Evolutionary conservation across 2,113 vertebrate genomes (phyloP).

Genomic region (Misgurnus mizolepis): DNA sequence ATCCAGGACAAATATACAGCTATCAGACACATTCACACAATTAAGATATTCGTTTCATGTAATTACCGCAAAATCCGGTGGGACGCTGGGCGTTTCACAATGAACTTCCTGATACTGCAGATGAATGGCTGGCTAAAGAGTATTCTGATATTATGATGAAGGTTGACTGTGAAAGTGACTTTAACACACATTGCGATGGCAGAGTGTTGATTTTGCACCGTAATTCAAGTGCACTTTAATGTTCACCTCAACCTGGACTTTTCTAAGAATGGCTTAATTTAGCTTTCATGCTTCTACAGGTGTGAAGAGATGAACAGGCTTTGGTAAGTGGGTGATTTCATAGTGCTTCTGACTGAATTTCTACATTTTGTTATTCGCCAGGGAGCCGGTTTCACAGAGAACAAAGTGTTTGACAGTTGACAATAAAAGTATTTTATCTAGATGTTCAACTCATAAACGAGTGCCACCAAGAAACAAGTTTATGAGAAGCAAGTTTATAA

Average conservation of each 20-base stretch:
- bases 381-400: background rate
- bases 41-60: constrained; percentile 77
- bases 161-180: constrained; percentile 38
- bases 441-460: background rate
- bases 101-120: constrained; percentile 71
- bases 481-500: background rate
- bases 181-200: constrained; percentile 28
- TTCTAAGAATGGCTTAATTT: background rate
- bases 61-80: constrained; percentile 72
- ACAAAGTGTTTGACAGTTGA: background rate
- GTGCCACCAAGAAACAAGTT: background rate
- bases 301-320: background rate
- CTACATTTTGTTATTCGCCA: background rate
- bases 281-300: background rate
- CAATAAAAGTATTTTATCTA: constrained; percentile 16
- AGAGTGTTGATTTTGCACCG: background rate
- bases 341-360: background rate
- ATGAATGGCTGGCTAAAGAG: constrained; percentile 60
- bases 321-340: background rate
- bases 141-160: constrained; percentile 50
- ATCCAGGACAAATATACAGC: constrained; percentile 72
- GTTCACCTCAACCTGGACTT: background rate
- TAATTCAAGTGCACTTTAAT: background rate
- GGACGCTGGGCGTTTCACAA: constrained; percentile 68
- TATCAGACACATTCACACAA: constrained; percentile 73